Evolutionary conservation across 2,888 invertebrate species (phyloP).

Genomic region (Dolichopus griseipennis): DNA sequence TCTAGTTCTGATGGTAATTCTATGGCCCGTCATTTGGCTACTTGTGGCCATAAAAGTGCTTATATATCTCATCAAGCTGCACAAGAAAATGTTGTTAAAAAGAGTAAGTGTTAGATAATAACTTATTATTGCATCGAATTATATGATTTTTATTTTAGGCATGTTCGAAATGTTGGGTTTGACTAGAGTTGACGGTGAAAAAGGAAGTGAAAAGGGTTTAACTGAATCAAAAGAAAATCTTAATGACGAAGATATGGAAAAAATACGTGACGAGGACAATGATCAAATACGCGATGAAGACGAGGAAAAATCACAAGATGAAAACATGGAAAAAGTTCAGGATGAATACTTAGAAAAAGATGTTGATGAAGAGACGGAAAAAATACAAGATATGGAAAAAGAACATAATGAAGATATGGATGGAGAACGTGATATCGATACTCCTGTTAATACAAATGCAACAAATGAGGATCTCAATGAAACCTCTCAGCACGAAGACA

Average conservation of each 20-base stretch:
- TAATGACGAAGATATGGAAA: conserved; percentile 9
- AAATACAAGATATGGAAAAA: no score
- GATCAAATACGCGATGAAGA: background rate
- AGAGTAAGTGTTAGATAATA: conserved; percentile 31
- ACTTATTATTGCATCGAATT: background rate
- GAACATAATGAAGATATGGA: no score
- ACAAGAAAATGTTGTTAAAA: conserved; percentile 51
- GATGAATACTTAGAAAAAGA: background rate
- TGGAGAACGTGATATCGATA: no score
- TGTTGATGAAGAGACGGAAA: background rate
- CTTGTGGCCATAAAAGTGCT: conserved; percentile 64
- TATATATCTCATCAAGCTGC: conserved; percentile 58
- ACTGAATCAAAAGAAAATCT: background rate
- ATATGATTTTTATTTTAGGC: conserved; percentile 23
- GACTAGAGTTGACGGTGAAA: conserved; percentile 48
- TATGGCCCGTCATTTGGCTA: conserved; percentile 62
- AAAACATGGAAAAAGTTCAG: background rate
- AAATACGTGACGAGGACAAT: conserved; percentile 16
- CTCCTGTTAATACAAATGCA: no score
- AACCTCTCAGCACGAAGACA: no score
- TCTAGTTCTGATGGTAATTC: conserved; percentile 49
- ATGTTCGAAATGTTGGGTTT: conserved; percentile 53
- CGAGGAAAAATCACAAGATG: background rate
- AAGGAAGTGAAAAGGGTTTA: conserved; percentile 30
- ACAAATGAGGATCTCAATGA: no score